phyloP scores from a whole-genome alignment of 2,113 vertebrate genomes.

The Stictonetta naevosa region DNA sequence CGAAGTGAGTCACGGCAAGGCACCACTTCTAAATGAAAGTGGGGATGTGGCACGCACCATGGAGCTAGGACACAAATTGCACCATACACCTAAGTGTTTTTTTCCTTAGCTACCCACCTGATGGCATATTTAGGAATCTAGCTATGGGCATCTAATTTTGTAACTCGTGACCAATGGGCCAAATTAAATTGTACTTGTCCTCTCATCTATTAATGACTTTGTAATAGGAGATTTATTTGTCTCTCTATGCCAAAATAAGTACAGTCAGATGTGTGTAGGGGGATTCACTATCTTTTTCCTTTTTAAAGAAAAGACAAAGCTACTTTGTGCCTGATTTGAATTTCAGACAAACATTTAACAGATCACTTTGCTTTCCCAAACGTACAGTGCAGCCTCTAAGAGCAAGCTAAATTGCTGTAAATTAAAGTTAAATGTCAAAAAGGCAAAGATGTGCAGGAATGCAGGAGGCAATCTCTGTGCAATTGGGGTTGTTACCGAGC shows the following conservation, averaged over 20 bases:
- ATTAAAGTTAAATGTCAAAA: conserved; percentile 78
- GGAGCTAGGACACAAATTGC: not conserved
- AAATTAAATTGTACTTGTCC: not conserved
- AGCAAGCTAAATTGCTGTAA: conserved; percentile 71
- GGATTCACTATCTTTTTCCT: not conserved
- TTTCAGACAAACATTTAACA: conserved; percentile 61
- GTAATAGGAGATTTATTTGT: not conserved
- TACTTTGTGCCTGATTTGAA: conserved; percentile 44
- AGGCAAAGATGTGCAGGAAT: conserved; percentile 65
- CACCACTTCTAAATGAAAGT: rapidly evolving
- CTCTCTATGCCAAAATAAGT: not conserved
- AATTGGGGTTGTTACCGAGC: conserved; percentile 45
- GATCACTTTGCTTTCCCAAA: conserved; percentile 62
- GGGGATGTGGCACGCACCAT: rapidly evolving
- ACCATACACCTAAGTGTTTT: not conserved
- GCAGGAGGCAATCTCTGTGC: conserved; percentile 54
- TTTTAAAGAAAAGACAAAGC: conserved; percentile 3
- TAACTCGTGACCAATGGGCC: not conserved
- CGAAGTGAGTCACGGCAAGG: too few species aligned
- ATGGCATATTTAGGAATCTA: not conserved
- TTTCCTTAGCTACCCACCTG: not conserved
- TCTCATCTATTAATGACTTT: not conserved
- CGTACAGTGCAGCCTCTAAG: conserved; percentile 13
- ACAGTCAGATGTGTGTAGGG: not conserved
- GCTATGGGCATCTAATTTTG: not conserved